A percentile compares a stretch with the other conserved stretches of the same genome.
Conservation (phyloP, 2,888 invertebrate genomes). For the Halictus ligatus region DNA sequence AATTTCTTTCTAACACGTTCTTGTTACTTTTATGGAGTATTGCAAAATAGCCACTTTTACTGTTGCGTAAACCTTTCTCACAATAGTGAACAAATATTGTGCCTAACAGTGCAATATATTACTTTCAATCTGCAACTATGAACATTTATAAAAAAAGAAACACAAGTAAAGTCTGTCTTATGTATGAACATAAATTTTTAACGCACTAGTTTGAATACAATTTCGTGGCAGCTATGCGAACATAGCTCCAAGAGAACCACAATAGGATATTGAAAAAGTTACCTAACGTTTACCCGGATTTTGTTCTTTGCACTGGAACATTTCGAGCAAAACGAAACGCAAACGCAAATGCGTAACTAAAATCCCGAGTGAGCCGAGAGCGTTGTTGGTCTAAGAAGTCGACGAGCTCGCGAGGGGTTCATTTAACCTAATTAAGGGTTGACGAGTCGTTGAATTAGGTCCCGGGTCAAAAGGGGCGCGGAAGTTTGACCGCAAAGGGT, state of each 20-base stretch:
- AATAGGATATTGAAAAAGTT: background rate
- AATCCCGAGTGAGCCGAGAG: background rate
- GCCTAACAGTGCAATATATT: background rate
- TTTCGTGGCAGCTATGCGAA: background rate
- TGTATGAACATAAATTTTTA: background rate
- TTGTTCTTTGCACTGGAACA: background rate
- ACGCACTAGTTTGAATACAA: background rate
- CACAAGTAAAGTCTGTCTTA: background rate
- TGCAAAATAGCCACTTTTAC: too few relatives aligned
- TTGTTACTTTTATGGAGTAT: too few relatives aligned
- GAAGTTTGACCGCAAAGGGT: background rate
- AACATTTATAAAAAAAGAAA: background rate
- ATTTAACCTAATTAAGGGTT: conserved; percentile 3
- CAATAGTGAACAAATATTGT: background rate
- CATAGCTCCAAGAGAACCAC: background rate
- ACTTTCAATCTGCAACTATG: background rate
- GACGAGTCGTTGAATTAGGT: conserved; percentile 5
- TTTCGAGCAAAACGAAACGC: background rate
- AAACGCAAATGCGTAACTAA: background rate
- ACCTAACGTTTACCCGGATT: background rate
- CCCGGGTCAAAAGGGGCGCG: background rate
- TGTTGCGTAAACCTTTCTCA: background rate
- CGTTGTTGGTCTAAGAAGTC: background rate
- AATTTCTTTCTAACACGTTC: too few relatives aligned
- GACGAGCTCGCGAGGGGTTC: background rate